Conservation (phyloP, 2,797 vertebrate species). For the Myotis planiceps region DNA sequence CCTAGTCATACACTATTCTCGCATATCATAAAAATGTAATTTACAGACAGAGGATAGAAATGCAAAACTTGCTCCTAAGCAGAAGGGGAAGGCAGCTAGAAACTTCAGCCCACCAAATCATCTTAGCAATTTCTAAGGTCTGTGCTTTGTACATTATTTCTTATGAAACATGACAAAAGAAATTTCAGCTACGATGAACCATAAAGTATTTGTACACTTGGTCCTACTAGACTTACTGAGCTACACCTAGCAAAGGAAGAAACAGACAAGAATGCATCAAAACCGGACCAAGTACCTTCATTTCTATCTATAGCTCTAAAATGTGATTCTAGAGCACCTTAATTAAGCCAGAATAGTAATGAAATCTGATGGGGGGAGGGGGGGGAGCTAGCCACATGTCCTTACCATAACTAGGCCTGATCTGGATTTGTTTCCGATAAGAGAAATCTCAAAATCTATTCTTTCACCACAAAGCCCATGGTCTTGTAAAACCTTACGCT, state of each 20-base stretch:
- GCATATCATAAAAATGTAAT: slow-evolving; percentile 33
- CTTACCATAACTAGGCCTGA: slow-evolving; percentile 54
- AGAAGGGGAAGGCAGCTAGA: background rate
- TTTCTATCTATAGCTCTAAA: slow-evolving; percentile 16
- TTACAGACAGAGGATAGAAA: slow-evolving; percentile 38
- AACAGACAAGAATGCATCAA: background rate
- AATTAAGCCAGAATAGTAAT: slow-evolving; percentile 51
- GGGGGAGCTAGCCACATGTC: background rate
- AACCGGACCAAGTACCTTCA: slow-evolving; percentile 1
- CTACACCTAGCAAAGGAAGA: slow-evolving; percentile 31
- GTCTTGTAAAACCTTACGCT: slow-evolving; percentile 77
- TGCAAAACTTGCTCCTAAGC: background rate
- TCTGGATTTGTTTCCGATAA: slow-evolving; percentile 56
- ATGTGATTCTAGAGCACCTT: background rate
- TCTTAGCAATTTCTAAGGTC: background rate
- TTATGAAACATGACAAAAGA: slow-evolving; percentile 52
- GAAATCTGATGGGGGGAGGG: background rate
- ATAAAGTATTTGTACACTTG: background rate
- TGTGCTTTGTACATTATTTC: slow-evolving; percentile 49
- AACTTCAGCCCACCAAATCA: background rate
- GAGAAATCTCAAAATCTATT: slow-evolving; percentile 35
- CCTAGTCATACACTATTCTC: slow-evolving; percentile 29
- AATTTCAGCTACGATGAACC: slow-evolving; percentile 7
- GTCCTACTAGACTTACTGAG: slow-evolving; percentile 32
- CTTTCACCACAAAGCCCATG: slow-evolving; percentile 76